phyloP scores from a whole-genome alignment of 2,888 invertebrate species.

The Erpobdella octoculata region DNA sequence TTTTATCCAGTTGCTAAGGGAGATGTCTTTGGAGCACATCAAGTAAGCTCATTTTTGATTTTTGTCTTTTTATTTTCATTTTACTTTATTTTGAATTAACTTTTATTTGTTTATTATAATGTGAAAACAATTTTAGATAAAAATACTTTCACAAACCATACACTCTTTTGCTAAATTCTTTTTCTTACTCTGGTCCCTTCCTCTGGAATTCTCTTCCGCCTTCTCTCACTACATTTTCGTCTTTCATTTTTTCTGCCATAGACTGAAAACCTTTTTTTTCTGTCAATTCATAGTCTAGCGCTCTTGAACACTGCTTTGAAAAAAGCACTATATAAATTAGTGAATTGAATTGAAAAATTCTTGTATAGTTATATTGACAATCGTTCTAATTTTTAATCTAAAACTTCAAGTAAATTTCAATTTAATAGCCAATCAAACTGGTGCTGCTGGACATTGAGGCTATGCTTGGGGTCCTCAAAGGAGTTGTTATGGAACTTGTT shows the following conservation, averaged over 20 bases:
- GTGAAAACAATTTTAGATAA: neutral
- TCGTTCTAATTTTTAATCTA: neutral
- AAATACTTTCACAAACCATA: neutral
- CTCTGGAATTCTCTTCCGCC: too few relatives aligned
- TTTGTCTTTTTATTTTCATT: neutral
- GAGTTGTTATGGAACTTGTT: constrained; percentile 91
- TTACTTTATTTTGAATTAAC: neutral
- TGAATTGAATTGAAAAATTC: too few relatives aligned
- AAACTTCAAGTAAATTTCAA: neutral
- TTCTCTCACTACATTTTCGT: too few relatives aligned
- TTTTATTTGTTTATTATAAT: neutral
- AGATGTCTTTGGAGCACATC: constrained; percentile 74
- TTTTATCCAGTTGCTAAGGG: constrained; percentile 89
- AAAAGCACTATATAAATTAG: too few relatives aligned
- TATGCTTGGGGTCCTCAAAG: constrained; percentile 92
- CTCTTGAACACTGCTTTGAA: too few relatives aligned
- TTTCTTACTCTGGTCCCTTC: too few relatives aligned
- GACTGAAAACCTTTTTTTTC: too few relatives aligned
- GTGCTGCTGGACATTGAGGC: constrained; percentile 87
- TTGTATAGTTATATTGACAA: neutral
- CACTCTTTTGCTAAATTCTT: too few relatives aligned
- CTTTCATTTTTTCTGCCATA: too few relatives aligned
- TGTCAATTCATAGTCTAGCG: too few relatives aligned
- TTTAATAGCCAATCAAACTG: constrained; percentile 65
- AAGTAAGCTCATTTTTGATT: constrained; percentile 26